These are phyloP conservation scores for Nannobrachium achirus DNA, from an alignment of 2,113 vertebrate genomes.

Conservation along the genomic window DNA sequence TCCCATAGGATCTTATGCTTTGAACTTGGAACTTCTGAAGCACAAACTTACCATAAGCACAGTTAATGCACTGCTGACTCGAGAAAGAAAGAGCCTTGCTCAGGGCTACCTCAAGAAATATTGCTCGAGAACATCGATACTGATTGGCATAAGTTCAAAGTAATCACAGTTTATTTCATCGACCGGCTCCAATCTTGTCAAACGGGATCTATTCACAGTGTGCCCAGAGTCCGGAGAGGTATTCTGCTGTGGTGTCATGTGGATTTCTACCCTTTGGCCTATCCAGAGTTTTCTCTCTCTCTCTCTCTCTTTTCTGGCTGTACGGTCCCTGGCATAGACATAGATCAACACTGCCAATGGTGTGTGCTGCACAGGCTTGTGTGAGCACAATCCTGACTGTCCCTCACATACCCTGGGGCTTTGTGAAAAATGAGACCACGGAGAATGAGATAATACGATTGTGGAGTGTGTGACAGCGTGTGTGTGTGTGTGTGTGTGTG, in stretches of 20 bases:
- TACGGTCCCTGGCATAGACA: conserved; percentile 39
- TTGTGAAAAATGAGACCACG: conserved; percentile 68
- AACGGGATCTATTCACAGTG: conserved; percentile 27
- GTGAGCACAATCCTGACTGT: conserved; percentile 71
- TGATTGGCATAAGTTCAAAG: neutral
- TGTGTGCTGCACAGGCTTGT: conserved; percentile 58
- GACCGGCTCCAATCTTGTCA: conserved; percentile 18
- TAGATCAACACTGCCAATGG: conserved; percentile 56
- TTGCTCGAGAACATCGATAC: neutral
- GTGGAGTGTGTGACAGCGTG: conserved; percentile 41
- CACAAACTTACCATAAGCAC: neutral
- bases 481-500: conserved; percentile 36
- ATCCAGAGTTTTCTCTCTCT: neutral
- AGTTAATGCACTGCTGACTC: neutral
- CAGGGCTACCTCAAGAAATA: neutral
- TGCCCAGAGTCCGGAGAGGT: conserved; percentile 14
- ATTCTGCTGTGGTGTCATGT: conserved; percentile 39
- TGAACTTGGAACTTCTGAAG: neutral
- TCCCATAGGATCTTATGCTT: neutral
- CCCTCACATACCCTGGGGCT: conserved; percentile 61
- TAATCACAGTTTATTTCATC: conserved; percentile 22
- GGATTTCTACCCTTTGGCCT: conserved; percentile 13
- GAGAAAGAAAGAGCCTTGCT: too few relatives aligned
- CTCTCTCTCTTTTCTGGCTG: conserved; percentile 40
- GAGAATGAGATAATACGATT: conserved; percentile 72